These are phyloP conservation scores for Spongilla lacustris DNA, from an alignment of 37 sponge, comb jelly and placozoan species.

Conservation along the genomic window DNA sequence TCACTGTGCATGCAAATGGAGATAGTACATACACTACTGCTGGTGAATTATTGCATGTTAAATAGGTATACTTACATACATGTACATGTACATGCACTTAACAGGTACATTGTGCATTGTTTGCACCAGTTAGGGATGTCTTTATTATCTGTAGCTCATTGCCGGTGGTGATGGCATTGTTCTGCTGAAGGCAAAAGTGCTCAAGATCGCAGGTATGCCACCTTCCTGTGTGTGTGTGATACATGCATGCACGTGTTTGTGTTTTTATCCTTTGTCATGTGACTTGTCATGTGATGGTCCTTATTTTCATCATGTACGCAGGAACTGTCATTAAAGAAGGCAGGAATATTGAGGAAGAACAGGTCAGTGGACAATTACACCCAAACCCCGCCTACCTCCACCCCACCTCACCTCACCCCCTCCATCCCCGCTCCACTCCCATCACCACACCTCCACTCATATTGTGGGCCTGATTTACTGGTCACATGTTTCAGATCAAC, in stretches of 20 bases:
- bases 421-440: not conserved
- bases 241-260: not conserved
- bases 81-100: not conserved
- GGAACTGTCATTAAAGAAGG: not conserved
- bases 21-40: no score
- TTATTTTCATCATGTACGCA: not conserved
- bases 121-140: not conserved
- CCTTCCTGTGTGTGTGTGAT: not conserved
- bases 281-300: no score
- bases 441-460: not conserved
- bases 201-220: slow-evolving; percentile 35
- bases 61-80: not conserved
- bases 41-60: no score
- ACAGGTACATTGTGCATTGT: not conserved
- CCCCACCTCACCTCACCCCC: not conserved
- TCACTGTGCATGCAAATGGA: no score
- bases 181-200: slow-evolving; percentile 25
- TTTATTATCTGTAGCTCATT: not conserved
- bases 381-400: not conserved
- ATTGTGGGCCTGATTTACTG: not conserved
- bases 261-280: no score
- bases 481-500: not conserved
- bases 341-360: not conserved
- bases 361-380: not conserved
- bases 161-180: not conserved